A percentile compares a stretch with the other conserved stretches of the same genome.
These are phyloP conservation scores for Physocephala rufipes DNA, from an alignment of 2,888 invertebrate species.

Conservation along the genomic window DNA sequence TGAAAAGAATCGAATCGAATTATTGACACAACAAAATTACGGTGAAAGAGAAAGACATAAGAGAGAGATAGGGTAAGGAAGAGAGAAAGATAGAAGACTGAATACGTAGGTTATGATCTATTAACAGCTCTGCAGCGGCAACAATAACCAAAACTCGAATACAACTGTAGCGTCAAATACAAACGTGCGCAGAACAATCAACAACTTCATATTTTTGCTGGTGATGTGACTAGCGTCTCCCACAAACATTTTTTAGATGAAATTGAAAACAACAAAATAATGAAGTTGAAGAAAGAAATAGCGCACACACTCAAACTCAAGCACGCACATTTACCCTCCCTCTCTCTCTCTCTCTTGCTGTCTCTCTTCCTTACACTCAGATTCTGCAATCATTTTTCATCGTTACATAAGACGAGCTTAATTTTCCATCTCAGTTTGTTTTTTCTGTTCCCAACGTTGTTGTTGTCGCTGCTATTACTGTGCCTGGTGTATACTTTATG, in stretches of 20 bases:
- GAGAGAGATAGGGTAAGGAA: too few species aligned
- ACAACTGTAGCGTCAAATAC: too few species aligned
- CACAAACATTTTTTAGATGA: too few species aligned
- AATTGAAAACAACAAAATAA: slow-evolving; percentile 3
- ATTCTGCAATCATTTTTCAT: slow-evolving; percentile 39
- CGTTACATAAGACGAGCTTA: slow-evolving; percentile 34
- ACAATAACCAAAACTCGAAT: not conserved
- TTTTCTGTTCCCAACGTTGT: not conserved
- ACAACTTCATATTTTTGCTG: too few species aligned
- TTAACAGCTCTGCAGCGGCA: too few species aligned
- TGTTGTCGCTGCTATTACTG: slow-evolving; percentile 9
- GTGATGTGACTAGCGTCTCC: not conserved
- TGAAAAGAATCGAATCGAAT: too few species aligned
- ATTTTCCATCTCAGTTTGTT: slow-evolving; percentile 32
- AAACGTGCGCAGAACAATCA: too few species aligned
- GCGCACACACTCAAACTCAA: too few species aligned
- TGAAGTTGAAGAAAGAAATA: not conserved
- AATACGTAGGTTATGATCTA: too few species aligned
- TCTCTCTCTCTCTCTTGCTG: not conserved
- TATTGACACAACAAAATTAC: too few species aligned
- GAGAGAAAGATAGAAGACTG: not conserved
- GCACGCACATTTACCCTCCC: not conserved
- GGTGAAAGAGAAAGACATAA: too few species aligned
- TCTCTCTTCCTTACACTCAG: slow-evolving; percentile 32
- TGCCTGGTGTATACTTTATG: not conserved